Evolutionary conservation across 2,113 vertebrate genomes (phyloP), one percentile per base, ranked within the genome.

Genomic region (Archocentrus centrarchus): DNA sequence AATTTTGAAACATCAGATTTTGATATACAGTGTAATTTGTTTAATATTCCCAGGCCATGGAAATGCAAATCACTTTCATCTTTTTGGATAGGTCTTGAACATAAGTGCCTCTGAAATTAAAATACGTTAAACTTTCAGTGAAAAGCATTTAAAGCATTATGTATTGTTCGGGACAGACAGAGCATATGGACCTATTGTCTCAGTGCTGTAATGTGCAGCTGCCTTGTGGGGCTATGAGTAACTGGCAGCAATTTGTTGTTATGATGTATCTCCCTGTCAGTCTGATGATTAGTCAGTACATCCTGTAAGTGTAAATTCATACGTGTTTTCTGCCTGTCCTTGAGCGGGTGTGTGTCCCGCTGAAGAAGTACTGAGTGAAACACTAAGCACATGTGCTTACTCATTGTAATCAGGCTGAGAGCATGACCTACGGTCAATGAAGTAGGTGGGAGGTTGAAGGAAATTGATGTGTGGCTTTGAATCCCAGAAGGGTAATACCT

Each of bases 241-340:
- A 82, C 47, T 84, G 22, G 50, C 22, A 30, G 30, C 47, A 57
- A 15, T 81, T n/a, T 61, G 22, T 32, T 63, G 47, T 80, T 37
- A 20, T 82, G 59, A 18, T 81, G 75, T 39, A 59, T 75, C 70
- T 37, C 41, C 75, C 61, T 81, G 70, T 76, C 78, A n/a, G 37
- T 59, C 77, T 24, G 39, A 57, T 66, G 79, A 87, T 88, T 78
- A 79, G 73, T 81, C 22, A 63, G 78, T 88, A 85, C 81, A 85
- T 89, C 82, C 82, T 90, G 88, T 76, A 86, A 89, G 76, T 88
- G 83, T 68, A 75, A 77, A 53, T 82, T 82, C 59, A 79, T 62
- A 68, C 59, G 50, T 85, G 82, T 79, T 75, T 11, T 18, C 58
- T 55, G 58, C 86, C 77, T 80, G 75, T 62, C 39, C 39, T 37